Base-by-base conservation (phyloP, 2,113 vertebrate genomes). In the human (Homo sapiens) region DNA sequence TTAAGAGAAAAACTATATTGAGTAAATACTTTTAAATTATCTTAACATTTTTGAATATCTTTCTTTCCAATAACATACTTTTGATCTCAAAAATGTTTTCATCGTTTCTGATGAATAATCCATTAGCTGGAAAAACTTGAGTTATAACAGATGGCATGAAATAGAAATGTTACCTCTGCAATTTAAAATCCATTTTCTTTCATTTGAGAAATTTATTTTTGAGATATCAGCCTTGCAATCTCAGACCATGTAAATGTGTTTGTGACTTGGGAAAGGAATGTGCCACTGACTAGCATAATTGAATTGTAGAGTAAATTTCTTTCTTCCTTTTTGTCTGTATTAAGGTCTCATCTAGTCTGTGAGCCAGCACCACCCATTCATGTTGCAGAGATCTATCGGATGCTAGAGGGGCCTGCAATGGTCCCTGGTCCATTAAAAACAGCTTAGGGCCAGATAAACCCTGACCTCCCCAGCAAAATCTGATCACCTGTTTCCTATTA, bases 181-280 rank as follows among this genome's bases (percentile, higher is more conserved):
- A 96, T 97, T 91, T 91, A 78, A 97, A 97, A 95, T 75, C 83
- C 72, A 94, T 85, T 96, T 97, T 90, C 89, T 94, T 97, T 85
- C 48, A 75, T 96, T 93, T 16, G 32, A 61, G 59, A 80, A 80
- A 48, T 88, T 93, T 85, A 85, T 93, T 93, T 94, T 40, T 89
- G 73, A 86, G 73, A n/a, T 86, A 52, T 86, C 59, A 89, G 66
- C 64, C 14, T 93, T 89, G 61, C 59, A 96, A 5, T 86, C 78
- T 78, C 90, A 82, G 59, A 78, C 90, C 87, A 75, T 73, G 73
- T 80, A 94, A 95, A 96, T 94, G 70, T 84, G 18, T 88, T 88
- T 94, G 85, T 89, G 94, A 61, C 73, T 95, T 95, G 78, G 50
- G 48, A 66, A 79, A 86, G 90, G 89, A 93, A 61, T 83, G 83